phyloP scores from a whole-genome alignment of 1,140 invertebrate species.

The Apis cerana region DNA sequence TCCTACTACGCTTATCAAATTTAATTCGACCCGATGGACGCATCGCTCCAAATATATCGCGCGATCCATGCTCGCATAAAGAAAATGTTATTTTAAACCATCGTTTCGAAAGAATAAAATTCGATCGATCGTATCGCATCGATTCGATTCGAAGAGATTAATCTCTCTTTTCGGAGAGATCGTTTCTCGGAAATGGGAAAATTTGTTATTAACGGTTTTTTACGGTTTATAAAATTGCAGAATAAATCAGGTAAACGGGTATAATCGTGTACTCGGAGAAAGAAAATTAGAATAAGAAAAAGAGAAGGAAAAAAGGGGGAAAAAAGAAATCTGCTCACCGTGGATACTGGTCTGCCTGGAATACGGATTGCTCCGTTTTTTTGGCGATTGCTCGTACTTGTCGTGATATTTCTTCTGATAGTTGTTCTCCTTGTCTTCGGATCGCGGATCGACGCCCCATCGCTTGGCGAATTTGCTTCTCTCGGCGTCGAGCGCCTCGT shows the following conservation, averaged over 20 bases:
- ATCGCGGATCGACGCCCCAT: constrained; percentile 76
- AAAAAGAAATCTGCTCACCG: constrained; percentile 62
- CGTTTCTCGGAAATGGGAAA: no score
- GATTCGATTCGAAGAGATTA: no score
- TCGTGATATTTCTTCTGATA: constrained; percentile 60
- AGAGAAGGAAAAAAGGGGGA: no score
- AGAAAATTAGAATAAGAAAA: neutral
- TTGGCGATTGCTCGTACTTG: constrained; percentile 67
- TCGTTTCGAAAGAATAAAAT: no score
- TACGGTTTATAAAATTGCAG: no score
- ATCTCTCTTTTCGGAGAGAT: no score
- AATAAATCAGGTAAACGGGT: neutral
- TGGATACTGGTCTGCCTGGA: constrained; percentile 77
- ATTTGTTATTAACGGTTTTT: no score
- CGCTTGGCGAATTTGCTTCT: constrained; percentile 71
- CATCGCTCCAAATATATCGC: no score
- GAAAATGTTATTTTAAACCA: neutral
- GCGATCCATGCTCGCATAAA: neutral
- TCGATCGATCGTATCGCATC: neutral
- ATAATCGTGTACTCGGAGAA: no score
- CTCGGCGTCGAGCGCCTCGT: constrained; percentile 75
- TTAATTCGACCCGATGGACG: neutral
- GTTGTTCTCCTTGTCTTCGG: constrained; percentile 77
- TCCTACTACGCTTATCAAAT: constrained; percentile 27
- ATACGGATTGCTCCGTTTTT: constrained; percentile 72